Evolutionary conservation across 2,797 vertebrate species (phyloP).

Genomic region (Orestias chungarensis): DNA sequence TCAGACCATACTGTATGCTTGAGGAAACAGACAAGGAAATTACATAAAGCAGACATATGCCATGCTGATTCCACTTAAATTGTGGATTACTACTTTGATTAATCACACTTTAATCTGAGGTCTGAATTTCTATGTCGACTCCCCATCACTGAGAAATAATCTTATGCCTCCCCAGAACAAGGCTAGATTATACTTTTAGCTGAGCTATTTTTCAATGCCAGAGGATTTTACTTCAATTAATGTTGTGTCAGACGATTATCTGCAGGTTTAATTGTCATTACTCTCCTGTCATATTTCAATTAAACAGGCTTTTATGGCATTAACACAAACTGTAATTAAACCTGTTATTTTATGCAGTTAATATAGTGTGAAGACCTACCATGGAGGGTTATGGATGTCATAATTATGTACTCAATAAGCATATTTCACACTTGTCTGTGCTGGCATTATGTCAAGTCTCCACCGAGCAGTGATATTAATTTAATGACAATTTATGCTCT

Average conservation of each 20-base stretch:
- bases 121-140: constrained; percentile 78
- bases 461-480: constrained; percentile 77
- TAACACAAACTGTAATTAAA: constrained; percentile 88
- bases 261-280: constrained; percentile 92
- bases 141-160: constrained; percentile 76
- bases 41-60: constrained; percentile 81
- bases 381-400: constrained; percentile 89
- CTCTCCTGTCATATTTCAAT: constrained; percentile 92
- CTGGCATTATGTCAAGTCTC: constrained; percentile 52
- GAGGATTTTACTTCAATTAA: constrained; percentile 92
- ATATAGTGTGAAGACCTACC: constrained; percentile 87
- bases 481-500: constrained; percentile 81
- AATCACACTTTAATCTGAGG: constrained; percentile 84
- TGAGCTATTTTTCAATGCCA: constrained; percentile 79
- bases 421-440: constrained; percentile 84
- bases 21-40: constrained; percentile 68
- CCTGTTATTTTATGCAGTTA: constrained; percentile 86
- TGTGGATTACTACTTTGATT: constrained; percentile 86
- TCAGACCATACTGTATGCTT: constrained; percentile 45
- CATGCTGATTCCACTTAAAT: constrained; percentile 78
- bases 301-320: constrained; percentile 86
- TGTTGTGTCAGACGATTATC: constrained; percentile 92
- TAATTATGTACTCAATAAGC: constrained; percentile 93
- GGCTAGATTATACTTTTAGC: constrained; percentile 78
- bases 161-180: constrained; percentile 76